Evolutionary conservation across 64 coral and sea anemone genomes (phyloP), one percentile per base, ranked within the genome.

Genomic region (Platygyra sinensis): DNA sequence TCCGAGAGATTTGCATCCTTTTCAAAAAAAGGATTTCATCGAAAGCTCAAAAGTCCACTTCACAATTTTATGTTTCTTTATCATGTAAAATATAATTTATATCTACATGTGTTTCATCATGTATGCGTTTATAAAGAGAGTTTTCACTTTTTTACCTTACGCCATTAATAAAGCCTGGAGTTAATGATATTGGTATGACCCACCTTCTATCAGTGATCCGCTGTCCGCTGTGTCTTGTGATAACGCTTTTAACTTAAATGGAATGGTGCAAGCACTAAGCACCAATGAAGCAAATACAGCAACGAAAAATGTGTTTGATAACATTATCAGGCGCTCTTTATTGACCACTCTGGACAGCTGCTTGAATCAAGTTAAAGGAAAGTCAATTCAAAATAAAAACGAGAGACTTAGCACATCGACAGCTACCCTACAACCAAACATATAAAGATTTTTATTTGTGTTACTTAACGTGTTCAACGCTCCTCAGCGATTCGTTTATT

Each of bases 271-370:
- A 69, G 65, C 10, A 69, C 20, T 2, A 69, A 69, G 5, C 65
- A 69, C 6, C 65, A 69, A 1, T 27, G 65, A 69, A 69, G 22
- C 65, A 69, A 69, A 25, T 11, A 69, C 2, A 25, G 22, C 10
- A 22, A 69, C 65, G 10, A 69, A 1, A 69, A 69, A 27, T 27
- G 65, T 11, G n/a, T 29, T 24, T 27, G 22, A 2, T 10, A 69
- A 27, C 65, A 69, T 69, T 11, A 8, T 29, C 2, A 69, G 24
- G 65, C 65, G n/a, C 22, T 69, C n/a, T n/a, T n/a, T n/a, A n/a
- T n/a, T n/a, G n/a, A n/a, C n/a, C n/a, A n/a, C n/a, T n/a, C n/a
- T 69, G 65, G 65, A 27, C 65, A 69, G 65, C 65, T 69, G 65
- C 11, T 69, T 24, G 25, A 27, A 10, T 25, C 29, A 69, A n/a